phyloP scores from a whole-genome alignment of 2,113 vertebrate species.

The Polyodon spathula region DNA sequence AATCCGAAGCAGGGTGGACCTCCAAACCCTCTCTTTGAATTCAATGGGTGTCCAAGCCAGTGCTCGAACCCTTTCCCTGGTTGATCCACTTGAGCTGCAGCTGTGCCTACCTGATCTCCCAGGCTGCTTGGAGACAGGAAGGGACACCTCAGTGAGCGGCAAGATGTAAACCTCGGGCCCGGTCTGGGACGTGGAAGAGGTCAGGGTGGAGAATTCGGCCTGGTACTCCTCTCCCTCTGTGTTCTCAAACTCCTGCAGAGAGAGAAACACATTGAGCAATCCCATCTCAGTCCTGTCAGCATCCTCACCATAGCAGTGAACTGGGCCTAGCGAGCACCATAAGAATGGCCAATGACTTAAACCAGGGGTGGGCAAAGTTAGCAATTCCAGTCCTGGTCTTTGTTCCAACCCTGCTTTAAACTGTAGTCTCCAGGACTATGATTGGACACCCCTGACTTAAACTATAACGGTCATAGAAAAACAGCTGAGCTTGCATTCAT shows the following conservation, averaged over 20 bases:
- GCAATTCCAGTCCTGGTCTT: too few relatives aligned
- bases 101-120: slow-evolving; percentile 69
- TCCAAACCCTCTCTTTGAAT: too few relatives aligned
- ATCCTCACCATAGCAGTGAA: background rate
- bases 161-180: slow-evolving; percentile 87
- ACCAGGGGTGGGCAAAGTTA: too few relatives aligned
- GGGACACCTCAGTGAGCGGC: slow-evolving; percentile 81
- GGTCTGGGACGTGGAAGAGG: slow-evolving; percentile 65
- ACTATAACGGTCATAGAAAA: too few relatives aligned
- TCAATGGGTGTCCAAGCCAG: too few relatives aligned
- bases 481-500: too few relatives aligned
- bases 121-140: slow-evolving; percentile 81
- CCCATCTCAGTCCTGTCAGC: slow-evolving; percentile 7
- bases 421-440: too few relatives aligned
- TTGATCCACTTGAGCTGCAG: background rate
- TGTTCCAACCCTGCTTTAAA: too few relatives aligned
- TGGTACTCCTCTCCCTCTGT: slow-evolving; percentile 73
- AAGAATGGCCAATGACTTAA: background rate
- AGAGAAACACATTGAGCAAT: background rate
- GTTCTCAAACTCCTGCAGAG: slow-evolving; percentile 83
- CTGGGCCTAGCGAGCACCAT: background rate
- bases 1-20: too few relatives aligned
- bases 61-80: background rate
- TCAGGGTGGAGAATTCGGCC: slow-evolving; percentile 66
- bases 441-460: too few relatives aligned